phyloP scores from a whole-genome alignment of 2,113 vertebrate genomes.

The Electrona antarctica region DNA sequence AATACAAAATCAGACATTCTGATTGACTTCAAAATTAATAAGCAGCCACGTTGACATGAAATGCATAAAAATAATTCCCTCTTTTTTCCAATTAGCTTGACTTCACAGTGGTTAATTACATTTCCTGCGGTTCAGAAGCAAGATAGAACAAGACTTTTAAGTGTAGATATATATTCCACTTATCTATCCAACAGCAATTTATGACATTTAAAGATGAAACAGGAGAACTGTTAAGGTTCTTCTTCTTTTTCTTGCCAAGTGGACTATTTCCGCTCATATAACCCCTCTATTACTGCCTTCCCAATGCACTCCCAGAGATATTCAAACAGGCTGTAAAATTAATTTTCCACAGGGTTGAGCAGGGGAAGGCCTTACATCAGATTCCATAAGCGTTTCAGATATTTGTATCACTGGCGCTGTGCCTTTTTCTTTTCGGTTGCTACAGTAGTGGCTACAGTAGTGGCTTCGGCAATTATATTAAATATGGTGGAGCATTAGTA shows the following conservation, averaged over 20 bases:
- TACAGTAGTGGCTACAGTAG: no score
- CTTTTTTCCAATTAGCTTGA: conserved; percentile 68
- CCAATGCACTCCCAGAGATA: conserved; percentile 10
- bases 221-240: conserved; percentile 31
- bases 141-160: conserved; percentile 49
- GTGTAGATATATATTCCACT: conserved; percentile 53
- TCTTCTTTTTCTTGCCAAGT: conserved; percentile 3
- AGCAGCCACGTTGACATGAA: conserved; percentile 54
- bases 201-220: conserved; percentile 56
- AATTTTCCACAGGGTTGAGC: conserved; percentile 16
- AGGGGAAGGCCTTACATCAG: conserved; percentile 1
- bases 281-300: neutral
- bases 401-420: neutral
- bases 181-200: conserved; percentile 56
- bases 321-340: conserved; percentile 25
- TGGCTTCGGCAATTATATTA: no score
- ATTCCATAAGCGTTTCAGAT: neutral
- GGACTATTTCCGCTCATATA: conserved; percentile 3
- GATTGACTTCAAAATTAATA: conserved; percentile 64
- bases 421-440: neutral
- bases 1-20: conserved; percentile 56
- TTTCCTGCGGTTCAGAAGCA: conserved; percentile 54
- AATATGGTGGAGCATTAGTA: no score
- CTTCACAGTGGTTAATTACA: conserved; percentile 68
- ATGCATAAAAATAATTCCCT: conserved; percentile 59